phyloP scores from a whole-genome alignment of 1,140 invertebrate genomes.

The Bombus sylvicola region DNA sequence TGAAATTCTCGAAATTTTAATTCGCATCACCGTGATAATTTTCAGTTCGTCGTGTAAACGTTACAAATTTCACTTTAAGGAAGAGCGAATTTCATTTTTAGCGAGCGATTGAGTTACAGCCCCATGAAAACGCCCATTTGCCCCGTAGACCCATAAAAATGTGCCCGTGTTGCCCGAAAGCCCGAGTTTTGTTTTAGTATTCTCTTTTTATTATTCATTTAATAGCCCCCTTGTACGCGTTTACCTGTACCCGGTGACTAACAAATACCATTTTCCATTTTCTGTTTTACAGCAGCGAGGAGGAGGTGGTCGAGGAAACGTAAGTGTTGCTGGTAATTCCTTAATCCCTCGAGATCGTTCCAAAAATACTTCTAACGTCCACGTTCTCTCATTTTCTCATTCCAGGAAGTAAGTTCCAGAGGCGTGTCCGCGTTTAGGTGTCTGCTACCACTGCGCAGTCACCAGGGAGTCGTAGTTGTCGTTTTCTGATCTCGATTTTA shows the following conservation, averaged over 20 bases:
- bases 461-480: conserved; percentile 27
- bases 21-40: too few species aligned
- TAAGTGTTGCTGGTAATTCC: conserved; percentile 70
- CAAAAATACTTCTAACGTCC: conserved; percentile 45
- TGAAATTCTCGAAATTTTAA: too few species aligned
- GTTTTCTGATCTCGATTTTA: conserved; percentile 14
- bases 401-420: conserved; percentile 80
- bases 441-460: conserved; percentile 37
- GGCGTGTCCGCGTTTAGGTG: conserved; percentile 46
- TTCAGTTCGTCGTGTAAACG: too few species aligned
- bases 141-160: neutral
- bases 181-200: neutral
- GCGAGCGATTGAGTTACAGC: neutral
- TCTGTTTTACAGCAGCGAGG: conserved; percentile 78
- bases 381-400: conserved; percentile 68
- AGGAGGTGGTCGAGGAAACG: conserved; percentile 80
- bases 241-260: conserved; percentile 58
- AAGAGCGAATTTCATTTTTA: neutral
- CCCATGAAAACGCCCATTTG: neutral
- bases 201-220: neutral
- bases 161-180: neutral
- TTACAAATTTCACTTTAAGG: too few species aligned
- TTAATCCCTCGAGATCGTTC: conserved; percentile 15
- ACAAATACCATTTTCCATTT: conserved; percentile 68
- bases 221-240: neutral